Percentiles rank a stretch among this genome's conserved stretches.
phyloP scores from a whole-genome alignment of 2,888 invertebrate genomes.

The Acanthoscelides obtectus region DNA sequence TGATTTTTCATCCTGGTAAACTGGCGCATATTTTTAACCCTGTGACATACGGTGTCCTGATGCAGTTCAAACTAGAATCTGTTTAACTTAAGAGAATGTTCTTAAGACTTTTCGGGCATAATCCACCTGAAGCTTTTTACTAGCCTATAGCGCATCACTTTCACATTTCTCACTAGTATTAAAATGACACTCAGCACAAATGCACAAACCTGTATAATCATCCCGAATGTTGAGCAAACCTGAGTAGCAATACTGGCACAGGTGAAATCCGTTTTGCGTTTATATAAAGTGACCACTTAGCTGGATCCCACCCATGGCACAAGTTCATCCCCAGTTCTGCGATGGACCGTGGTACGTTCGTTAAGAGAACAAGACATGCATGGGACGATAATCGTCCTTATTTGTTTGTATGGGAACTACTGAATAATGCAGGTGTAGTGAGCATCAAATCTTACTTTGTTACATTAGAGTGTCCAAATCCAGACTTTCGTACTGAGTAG shows the following conservation, averaged over 20 bases:
- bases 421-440: neutral
- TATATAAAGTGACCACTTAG: conserved; percentile 17
- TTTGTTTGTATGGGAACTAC: neutral
- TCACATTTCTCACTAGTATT: conserved; percentile 10
- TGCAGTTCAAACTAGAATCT: too few relatives aligned
- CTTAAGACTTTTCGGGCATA: too few relatives aligned
- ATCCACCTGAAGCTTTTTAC: neutral
- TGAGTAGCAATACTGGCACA: conserved; percentile 16
- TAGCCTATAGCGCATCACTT: neutral
- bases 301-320: conserved; percentile 15
- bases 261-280: conserved; percentile 24
- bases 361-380: neutral
- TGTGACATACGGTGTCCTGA: too few relatives aligned
- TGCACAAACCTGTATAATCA: neutral
- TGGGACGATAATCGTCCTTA: too few relatives aligned
- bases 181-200: conserved; percentile 5
- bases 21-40: too few relatives aligned
- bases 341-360: neutral
- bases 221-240: neutral
- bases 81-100: too few relatives aligned
- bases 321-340: neutral
- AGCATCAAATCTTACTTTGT: neutral
- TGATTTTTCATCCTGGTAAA: too few relatives aligned
- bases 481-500: too few relatives aligned
- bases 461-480: too few relatives aligned